Evolutionary conservation across 2,113 vertebrate genomes (phyloP).

Genomic region (Mirounga angustirostris): DNA sequence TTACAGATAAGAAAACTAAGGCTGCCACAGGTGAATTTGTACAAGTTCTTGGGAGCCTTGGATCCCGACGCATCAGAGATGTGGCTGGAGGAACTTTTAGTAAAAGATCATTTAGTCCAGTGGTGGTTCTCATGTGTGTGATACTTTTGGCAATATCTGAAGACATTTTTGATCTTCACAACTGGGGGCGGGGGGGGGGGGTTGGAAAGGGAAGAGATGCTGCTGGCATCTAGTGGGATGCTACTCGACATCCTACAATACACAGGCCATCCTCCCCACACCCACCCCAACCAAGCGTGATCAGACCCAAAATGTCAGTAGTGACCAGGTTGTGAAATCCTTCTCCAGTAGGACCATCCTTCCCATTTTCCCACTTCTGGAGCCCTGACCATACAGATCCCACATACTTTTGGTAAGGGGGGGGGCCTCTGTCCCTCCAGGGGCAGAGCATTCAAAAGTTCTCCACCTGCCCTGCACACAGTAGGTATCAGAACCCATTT

Average conservation of each 20-base stretch:
- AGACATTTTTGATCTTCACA: constrained; percentile 11
- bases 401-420: background rate
- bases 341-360: background rate
- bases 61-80: background rate
- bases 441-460: background rate
- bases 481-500: constrained; percentile 7
- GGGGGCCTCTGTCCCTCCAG: background rate
- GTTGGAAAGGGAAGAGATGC: background rate
- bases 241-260: background rate
- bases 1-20: constrained; percentile 53
- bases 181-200: background rate
- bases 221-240: background rate
- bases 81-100: background rate
- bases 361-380: constrained; percentile 7
- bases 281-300: background rate
- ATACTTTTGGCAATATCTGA: background rate
- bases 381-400: background rate
- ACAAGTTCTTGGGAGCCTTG: background rate
- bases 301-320: background rate
- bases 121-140: background rate
- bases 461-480: background rate
- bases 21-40: background rate
- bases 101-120: background rate
- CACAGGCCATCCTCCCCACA: background rate
- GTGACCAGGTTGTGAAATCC: background rate